Evolutionary conservation across 2,113 vertebrate species (phyloP).

Genomic region (Pseudorasbora parva): DNA sequence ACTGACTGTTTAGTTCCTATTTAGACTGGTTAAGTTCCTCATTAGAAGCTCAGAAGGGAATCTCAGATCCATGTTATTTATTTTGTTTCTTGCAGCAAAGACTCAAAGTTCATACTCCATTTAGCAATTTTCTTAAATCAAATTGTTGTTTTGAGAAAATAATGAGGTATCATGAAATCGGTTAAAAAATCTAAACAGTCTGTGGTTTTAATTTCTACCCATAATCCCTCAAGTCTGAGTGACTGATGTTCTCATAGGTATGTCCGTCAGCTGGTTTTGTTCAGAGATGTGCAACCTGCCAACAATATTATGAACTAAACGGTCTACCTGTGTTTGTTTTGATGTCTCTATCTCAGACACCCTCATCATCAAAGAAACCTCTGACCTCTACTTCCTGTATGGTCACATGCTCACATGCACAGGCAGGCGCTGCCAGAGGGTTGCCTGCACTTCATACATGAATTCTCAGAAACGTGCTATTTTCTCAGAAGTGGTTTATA

Average conservation of each 20-base stretch:
- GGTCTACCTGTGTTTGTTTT: conserved; percentile 31
- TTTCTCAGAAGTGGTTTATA: conserved; percentile 49
- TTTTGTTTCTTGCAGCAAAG: too few species aligned
- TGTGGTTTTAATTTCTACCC: neutral
- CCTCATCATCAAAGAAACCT: conserved; percentile 14
- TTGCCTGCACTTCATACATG: neutral
- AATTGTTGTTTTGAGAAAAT: neutral
- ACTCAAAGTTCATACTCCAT: neutral
- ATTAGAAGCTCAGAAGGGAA: neutral
- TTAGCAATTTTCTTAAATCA: too few species aligned
- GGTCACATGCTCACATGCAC: neutral
- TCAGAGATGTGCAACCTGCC: neutral
- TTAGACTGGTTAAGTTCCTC: conserved; percentile 1
- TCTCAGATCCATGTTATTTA: neutral
- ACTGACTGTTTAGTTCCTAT: neutral
- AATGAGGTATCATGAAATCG: neutral
- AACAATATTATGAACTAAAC: neutral
- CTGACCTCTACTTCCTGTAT: conserved; percentile 30
- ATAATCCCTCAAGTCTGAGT: neutral
- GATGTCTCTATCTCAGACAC: conserved; percentile 30
- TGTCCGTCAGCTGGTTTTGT: neutral
- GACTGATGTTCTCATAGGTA: neutral
- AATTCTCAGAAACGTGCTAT: conserved; percentile 48
- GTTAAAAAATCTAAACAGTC: neutral
- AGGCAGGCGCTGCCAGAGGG: neutral